Evolutionary conservation across 2,888 invertebrate species (phyloP).

Genomic region (Salticus scenicus): DNA sequence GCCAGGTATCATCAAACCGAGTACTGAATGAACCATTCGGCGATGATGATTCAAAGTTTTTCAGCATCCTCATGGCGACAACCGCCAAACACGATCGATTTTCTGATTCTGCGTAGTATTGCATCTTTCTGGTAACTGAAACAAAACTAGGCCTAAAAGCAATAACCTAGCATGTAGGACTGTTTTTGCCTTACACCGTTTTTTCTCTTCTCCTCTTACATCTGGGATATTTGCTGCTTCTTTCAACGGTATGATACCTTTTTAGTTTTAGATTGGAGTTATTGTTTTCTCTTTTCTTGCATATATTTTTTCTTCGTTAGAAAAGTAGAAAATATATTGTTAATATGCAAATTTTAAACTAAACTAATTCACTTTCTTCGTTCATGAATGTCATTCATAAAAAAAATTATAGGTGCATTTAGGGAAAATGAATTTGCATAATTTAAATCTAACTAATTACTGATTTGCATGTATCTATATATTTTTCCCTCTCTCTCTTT

Average conservation of each 20-base stretch:
- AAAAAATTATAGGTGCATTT: too few species aligned
- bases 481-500: too few species aligned
- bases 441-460: too few species aligned
- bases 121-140: neutral
- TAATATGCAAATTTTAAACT: too few species aligned
- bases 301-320: too few species aligned
- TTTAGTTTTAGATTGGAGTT: neutral
- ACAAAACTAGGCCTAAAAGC: slow-evolving; percentile 18
- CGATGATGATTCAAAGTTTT: slow-evolving; percentile 13
- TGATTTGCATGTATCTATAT: too few species aligned
- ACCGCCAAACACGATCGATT: slow-evolving; percentile 35
- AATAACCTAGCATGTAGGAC: neutral
- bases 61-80: slow-evolving; percentile 34
- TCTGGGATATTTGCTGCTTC: neutral
- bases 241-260: neutral
- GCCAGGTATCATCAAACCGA: too few species aligned
- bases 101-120: slow-evolving; percentile 23
- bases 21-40: too few species aligned
- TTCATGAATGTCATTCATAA: too few species aligned
- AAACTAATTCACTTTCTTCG: too few species aligned
- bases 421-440: too few species aligned
- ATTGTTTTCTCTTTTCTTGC: neutral
- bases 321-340: too few species aligned
- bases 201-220: neutral
- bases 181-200: neutral